Conservation (phyloP, 2,797 vertebrate genomes). For the Sciurus carolinensis region DNA sequence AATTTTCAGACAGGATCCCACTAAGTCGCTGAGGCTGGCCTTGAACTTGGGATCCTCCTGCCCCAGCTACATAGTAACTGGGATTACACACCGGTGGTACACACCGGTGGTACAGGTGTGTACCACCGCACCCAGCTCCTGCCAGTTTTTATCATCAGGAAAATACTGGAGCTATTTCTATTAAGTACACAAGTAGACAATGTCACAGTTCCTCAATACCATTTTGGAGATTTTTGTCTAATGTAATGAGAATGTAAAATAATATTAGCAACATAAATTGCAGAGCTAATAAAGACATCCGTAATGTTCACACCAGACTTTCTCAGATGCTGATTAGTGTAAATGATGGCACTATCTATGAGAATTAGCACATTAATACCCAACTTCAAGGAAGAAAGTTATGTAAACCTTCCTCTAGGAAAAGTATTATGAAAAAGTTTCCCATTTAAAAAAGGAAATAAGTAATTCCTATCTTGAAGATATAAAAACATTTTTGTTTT, state of each 20-base stretch:
- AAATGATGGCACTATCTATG: not conserved
- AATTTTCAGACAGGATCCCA: too few relatives aligned
- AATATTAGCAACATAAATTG: not conserved
- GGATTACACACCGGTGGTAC: too few relatives aligned
- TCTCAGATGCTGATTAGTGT: not conserved
- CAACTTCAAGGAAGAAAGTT: not conserved
- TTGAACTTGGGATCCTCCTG: too few relatives aligned
- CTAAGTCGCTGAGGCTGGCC: too few relatives aligned
- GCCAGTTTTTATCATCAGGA: not conserved
- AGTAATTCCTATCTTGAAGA: not conserved
- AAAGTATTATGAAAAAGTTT: not conserved
- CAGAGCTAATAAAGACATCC: not conserved
- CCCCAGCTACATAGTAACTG: too few relatives aligned
- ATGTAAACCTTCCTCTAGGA: not conserved
- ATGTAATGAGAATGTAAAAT: conserved; percentile 30
- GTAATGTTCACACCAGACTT: not conserved
- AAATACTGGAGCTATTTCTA: not conserved
- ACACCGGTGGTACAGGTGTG: too few relatives aligned
- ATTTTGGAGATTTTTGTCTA: conserved; percentile 12
- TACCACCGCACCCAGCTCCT: not conserved
- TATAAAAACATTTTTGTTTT: conserved; percentile 52
- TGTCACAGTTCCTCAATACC: conserved; percentile 6
- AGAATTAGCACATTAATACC: not conserved
- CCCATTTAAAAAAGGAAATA: not conserved
- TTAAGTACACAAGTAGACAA: not conserved